Evolutionary conservation across 2,797 vertebrate genomes (phyloP).

Genomic region (Ispidina lecontei): DNA sequence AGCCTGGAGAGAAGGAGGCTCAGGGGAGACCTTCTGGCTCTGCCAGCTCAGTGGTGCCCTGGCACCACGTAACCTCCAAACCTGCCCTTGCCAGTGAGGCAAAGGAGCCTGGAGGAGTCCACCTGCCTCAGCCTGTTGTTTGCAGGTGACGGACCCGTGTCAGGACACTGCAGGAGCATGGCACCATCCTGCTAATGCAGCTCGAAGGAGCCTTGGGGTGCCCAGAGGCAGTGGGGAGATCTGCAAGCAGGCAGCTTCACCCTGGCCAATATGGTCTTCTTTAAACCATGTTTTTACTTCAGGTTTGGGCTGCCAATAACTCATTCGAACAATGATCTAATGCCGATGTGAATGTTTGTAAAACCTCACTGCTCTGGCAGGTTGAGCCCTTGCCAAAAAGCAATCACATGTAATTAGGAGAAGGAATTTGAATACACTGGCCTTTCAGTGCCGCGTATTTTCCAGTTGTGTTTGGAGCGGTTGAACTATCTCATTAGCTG

Average conservation of each 20-base stretch:
- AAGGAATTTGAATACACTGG: conserved; percentile 44
- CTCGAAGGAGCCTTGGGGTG: background rate
- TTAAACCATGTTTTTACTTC: conserved; percentile 65
- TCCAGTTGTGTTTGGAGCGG: conserved; percentile 43
- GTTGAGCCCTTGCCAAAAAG: conserved; percentile 61
- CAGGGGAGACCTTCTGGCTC: too few relatives aligned
- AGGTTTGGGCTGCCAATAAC: conserved; percentile 64
- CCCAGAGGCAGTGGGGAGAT: conserved; percentile 6
- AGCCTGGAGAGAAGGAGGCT: too few relatives aligned
- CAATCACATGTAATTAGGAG: conserved; percentile 69
- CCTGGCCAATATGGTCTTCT: conserved; percentile 46
- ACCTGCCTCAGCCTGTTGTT: background rate
- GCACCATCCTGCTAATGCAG: background rate
- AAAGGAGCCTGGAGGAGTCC: background rate
- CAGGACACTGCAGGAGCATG: background rate
- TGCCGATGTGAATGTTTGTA: conserved; percentile 72
- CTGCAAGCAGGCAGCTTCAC: conserved; percentile 48
- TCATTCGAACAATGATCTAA: conserved; percentile 76
- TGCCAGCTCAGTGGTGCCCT: too few relatives aligned
- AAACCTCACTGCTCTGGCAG: conserved; percentile 73
- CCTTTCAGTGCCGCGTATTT: conserved; percentile 38
- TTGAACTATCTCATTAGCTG: background rate
- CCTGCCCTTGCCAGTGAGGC: background rate
- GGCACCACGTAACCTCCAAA: background rate
- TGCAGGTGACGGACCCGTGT: background rate